phyloP scores from a whole-genome alignment of 1,140 invertebrate species.

The Diabrotica virgifera region DNA sequence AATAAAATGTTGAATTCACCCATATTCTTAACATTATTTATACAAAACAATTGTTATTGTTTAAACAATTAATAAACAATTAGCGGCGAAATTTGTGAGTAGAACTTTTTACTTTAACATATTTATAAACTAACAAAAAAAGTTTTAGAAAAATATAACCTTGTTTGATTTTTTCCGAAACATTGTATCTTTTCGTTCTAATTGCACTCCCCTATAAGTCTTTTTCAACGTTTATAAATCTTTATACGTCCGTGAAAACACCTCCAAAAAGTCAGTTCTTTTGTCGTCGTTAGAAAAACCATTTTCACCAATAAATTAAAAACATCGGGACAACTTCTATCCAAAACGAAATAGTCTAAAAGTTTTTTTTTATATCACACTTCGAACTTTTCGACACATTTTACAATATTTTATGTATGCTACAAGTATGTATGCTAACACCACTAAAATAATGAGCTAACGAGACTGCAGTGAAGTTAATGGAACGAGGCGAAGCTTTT shows the following conservation, averaged over 20 bases:
- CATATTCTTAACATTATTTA: too few species aligned
- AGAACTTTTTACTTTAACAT: too few species aligned
- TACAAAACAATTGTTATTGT: too few species aligned
- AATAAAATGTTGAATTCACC: too few species aligned
- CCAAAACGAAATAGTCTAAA: background rate
- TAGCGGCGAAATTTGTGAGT: too few species aligned
- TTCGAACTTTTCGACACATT: conserved; percentile 9
- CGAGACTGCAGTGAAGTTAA: background rate
- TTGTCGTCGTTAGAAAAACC: background rate
- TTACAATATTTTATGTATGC: conserved; percentile 9
- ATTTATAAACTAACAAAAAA: too few species aligned
- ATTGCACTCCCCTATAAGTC: too few species aligned
- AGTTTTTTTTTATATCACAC: conserved; percentile 4
- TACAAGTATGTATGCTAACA: conserved; percentile 5
- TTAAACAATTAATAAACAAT: too few species aligned
- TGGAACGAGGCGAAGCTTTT: background rate
- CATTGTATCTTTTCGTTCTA: too few species aligned
- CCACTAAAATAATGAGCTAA: background rate
- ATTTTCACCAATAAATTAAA: conserved; percentile 5
- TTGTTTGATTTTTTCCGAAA: too few species aligned
- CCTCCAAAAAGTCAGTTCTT: conserved; percentile 6
- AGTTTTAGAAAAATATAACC: too few species aligned
- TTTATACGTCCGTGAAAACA: conserved; percentile 3
- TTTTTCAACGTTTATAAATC: conserved; percentile 1
- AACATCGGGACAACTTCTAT: background rate